Conservation (phyloP, 2,888 invertebrate genomes). For the Apomyelois bistriatella region DNA sequence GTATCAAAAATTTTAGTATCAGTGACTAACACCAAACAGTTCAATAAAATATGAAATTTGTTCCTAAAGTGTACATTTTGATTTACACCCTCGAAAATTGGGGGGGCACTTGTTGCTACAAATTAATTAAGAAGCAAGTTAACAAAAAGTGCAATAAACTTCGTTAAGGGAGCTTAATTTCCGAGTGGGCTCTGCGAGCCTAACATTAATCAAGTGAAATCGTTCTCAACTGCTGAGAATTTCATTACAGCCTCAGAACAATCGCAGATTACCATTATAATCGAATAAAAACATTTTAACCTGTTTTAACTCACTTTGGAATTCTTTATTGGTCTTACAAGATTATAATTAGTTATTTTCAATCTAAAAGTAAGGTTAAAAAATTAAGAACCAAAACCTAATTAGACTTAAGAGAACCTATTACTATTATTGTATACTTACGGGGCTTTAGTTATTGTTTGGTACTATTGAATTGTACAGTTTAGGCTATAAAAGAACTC, state of each 20-base stretch:
- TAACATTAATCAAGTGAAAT: conserved; percentile 65
- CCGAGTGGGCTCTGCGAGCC: conserved; percentile 51
- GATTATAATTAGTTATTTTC: too few relatives aligned
- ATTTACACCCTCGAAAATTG: conserved; percentile 35
- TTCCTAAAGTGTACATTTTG: conserved; percentile 25
- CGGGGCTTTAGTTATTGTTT: too few relatives aligned
- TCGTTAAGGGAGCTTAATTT: conserved; percentile 68
- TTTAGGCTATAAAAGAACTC: too few relatives aligned
- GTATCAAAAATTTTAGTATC: too few relatives aligned
- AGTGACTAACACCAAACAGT: not conserved
- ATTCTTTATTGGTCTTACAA: not conserved
- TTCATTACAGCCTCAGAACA: conserved; percentile 54
- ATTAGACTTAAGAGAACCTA: too few relatives aligned
- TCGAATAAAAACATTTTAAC: conserved; percentile 26
- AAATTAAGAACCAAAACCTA: too few relatives aligned
- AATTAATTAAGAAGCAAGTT: conserved; percentile 70
- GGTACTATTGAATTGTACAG: too few relatives aligned
- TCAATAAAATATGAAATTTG: conserved; percentile 8
- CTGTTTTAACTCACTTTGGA: not conserved
- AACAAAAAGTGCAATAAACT: conserved; percentile 72
- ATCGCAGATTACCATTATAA: conserved; percentile 45
- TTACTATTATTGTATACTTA: too few relatives aligned
- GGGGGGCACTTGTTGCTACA: conserved; percentile 61
- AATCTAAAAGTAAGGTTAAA: too few relatives aligned
- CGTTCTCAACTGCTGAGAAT: conserved; percentile 48